Percentiles rank a stretch among this genome's conserved stretches.
These are phyloP conservation scores for Xanthia icteritia DNA, from an alignment of 2,888 invertebrate species.

Conservation along the genomic window DNA sequence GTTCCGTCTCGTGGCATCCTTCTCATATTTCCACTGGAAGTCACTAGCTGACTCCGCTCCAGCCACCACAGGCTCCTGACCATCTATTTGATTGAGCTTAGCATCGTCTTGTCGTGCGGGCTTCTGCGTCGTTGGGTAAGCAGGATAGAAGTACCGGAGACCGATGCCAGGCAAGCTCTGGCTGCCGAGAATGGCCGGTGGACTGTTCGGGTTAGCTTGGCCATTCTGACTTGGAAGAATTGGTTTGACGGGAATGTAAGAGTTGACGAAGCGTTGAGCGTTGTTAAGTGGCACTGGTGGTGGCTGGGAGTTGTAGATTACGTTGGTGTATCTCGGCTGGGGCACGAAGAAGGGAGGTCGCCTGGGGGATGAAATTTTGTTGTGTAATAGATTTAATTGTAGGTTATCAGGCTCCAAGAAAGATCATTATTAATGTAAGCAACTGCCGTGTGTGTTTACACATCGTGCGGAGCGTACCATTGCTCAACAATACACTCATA, in stretches of 20 bases:
- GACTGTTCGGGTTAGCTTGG: slow-evolving; percentile 1
- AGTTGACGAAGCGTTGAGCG: slow-evolving; percentile 85
- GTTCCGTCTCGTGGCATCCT: slow-evolving; percentile 79
- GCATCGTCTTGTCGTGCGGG: slow-evolving; percentile 80
- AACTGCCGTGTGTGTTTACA: neutral
- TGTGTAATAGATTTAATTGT: neutral
- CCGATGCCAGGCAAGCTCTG: slow-evolving; percentile 85
- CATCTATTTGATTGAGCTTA: slow-evolving; percentile 81
- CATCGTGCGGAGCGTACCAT: neutral
- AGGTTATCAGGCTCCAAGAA: too few relatives aligned
- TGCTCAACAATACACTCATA: neutral
- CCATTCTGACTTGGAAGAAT: slow-evolving; percentile 53
- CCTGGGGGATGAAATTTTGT: slow-evolving; percentile 73
- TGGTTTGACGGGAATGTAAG: slow-evolving; percentile 77
- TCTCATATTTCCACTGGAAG: slow-evolving; percentile 84
- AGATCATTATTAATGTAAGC: neutral
- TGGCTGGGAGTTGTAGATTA: slow-evolving; percentile 75
- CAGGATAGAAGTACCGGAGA: slow-evolving; percentile 83
- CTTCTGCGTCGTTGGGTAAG: slow-evolving; percentile 73
- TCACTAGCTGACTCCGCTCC: slow-evolving; percentile 78
- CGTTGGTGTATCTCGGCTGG: slow-evolving; percentile 84
- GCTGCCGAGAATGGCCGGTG: slow-evolving; percentile 79
- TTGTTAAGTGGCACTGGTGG: slow-evolving; percentile 75
- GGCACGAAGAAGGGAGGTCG: slow-evolving; percentile 84
- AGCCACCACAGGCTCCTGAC: slow-evolving; percentile 75